Evolutionary conservation across 2,888 invertebrate species (phyloP).

Genomic region (Hartigia nigra): DNA sequence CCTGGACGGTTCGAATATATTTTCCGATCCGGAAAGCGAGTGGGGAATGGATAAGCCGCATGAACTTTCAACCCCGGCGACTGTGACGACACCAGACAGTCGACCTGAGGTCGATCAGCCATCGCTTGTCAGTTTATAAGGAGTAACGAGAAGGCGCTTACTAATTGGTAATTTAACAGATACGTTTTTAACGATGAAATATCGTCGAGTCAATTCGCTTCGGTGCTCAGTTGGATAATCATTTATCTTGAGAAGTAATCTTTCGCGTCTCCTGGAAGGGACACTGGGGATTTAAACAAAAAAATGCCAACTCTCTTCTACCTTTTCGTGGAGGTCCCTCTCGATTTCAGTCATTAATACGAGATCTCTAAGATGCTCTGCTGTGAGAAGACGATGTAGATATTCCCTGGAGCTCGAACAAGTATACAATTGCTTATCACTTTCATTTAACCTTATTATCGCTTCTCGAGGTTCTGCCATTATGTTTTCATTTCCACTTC

Average conservation of each 20-base stretch:
- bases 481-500: background rate
- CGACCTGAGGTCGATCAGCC: slow-evolving; percentile 72
- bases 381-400: background rate
- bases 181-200: background rate
- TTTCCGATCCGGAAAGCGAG: slow-evolving; percentile 80
- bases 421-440: background rate
- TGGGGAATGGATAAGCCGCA: slow-evolving; percentile 67
- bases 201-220: background rate
- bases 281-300: background rate
- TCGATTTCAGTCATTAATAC: background rate
- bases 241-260: background rate
- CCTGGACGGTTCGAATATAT: slow-evolving; percentile 69
- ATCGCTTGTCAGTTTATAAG: slow-evolving; percentile 22
- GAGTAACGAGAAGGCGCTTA: background rate
- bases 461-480: background rate
- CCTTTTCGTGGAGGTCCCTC: background rate
- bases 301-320: background rate
- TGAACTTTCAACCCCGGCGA: slow-evolving; percentile 42
- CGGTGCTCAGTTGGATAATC: background rate
- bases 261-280: background rate
- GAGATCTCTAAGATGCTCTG: background rate
- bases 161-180: background rate
- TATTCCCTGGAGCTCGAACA: background rate
- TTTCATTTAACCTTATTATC: background rate
- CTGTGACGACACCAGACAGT: slow-evolving; percentile 62